Conservation (phyloP, 2,113 vertebrate species). For the Halichoerus grypus region DNA sequence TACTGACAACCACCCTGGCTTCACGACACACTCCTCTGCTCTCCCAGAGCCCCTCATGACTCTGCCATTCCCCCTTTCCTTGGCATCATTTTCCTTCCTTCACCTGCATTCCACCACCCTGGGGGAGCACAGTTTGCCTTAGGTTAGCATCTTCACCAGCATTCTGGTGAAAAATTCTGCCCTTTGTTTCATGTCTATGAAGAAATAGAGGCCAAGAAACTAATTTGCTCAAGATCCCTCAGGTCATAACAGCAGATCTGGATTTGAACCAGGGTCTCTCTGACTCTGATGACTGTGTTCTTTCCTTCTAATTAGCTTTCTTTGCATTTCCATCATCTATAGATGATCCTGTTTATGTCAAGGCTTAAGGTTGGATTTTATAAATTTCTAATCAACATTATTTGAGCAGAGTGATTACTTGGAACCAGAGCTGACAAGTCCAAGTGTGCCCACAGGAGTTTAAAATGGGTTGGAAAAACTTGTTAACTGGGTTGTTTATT, state of each 20-base stretch:
- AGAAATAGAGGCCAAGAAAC: background rate
- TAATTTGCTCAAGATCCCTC: background rate
- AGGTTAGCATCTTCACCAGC: background rate
- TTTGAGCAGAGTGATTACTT: constrained; percentile 35
- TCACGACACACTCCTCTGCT: background rate
- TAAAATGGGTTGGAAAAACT: constrained; percentile 41
- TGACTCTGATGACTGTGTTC: background rate
- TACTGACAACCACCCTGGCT: rapidly evolving
- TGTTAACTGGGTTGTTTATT: constrained; percentile 52
- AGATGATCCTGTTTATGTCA: background rate
- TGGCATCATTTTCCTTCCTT: background rate
- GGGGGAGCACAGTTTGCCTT: background rate
- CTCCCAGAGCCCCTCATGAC: background rate
- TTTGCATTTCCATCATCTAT: background rate
- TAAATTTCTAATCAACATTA: constrained; percentile 45
- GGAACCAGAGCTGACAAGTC: background rate
- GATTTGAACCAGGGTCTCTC: background rate
- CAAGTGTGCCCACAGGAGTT: background rate
- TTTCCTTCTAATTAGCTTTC: constrained; percentile 21
- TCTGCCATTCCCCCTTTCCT: background rate
- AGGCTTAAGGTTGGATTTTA: constrained; percentile 36
- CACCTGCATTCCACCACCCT: background rate
- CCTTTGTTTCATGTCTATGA: background rate
- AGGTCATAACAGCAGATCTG: background rate
- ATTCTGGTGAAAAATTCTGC: background rate